Base-by-base conservation (phyloP, 2,888 invertebrate genomes). In the Micoletzkya japonica region DNA sequence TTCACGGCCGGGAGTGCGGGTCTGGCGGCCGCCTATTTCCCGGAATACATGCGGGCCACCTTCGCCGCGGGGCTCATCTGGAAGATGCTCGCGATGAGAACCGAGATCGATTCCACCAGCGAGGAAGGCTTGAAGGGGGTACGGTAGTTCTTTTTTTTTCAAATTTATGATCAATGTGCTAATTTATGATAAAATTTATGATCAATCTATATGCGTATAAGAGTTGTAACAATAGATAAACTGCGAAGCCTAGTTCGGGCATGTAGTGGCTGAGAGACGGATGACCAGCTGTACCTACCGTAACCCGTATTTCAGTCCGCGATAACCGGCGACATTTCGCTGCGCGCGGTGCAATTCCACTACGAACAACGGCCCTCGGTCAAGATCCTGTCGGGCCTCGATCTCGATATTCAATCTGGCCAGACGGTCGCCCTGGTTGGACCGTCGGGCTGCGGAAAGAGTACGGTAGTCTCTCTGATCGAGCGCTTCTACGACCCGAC, bases 1-100 rank as follows among this genome's bases (percentile, higher is more conserved):
- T 88, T 89, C 77, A 87, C 88, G 56, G 88, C 88, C 3, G 86
- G 88, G 30, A 85, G 87, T 20, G 78, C 87, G 54, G 88, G 87
- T 32, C 86, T 86, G 73, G 84, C 86, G 10, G 81, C 84, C 1
- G 85, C 87, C 6, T 86, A 86, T 74, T 78, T 87, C 68, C 87
- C 87, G 0, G 88, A 88, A 73, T 87, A 87, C 75, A 81, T 86
- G 24, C 87, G 87, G n/a, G n/a, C n/a, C n/a, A n/a, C n/a, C n/a
- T 44, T 44, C 49, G 49, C 49, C 14, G 86, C 86, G 10, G 87
- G 85, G 0, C 75, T 86, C n/a, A 85, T 87, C 44, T 87, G 87
- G 75, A 85, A 84, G 58, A 83, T 86, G 74, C 70, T 87, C 17
- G 82, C 81, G 7, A 81, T 82, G n/a, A 50, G 81, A 14, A 86